Conservation (phyloP, 2,888 invertebrate genomes). For the Harpagoxenus sublaevis region DNA sequence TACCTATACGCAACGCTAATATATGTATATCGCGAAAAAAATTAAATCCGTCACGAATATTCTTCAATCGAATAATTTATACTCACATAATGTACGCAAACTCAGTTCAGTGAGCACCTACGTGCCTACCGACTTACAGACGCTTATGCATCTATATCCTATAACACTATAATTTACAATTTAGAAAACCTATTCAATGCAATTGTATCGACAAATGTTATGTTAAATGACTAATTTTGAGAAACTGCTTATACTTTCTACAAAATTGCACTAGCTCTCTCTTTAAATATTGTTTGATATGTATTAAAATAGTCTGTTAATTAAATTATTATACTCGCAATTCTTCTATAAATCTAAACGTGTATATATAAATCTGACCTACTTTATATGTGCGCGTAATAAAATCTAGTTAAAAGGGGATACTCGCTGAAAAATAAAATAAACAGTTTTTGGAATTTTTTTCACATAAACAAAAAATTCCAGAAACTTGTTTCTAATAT, state of each 20-base stretch:
- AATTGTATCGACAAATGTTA: neutral
- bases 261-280: neutral
- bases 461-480: neutral
- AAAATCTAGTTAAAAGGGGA: neutral
- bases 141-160: neutral
- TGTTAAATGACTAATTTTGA: conserved; percentile 2
- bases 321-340: neutral
- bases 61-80: conserved; percentile 8
- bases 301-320: neutral
- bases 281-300: neutral
- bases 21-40: neutral
- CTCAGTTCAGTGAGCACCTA: neutral
- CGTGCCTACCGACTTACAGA: neutral
- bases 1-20: neutral
- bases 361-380: neutral
- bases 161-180: neutral
- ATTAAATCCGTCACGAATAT: neutral
- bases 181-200: conserved; percentile 7
- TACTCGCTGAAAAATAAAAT: neutral
- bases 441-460: neutral
- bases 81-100: conserved; percentile 36
- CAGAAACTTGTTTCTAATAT: neutral
- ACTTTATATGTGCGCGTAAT: neutral
- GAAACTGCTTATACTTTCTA: conserved; percentile 12
- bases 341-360: neutral